Conservation (phyloP, 2,113 vertebrate species). For the Myiagra hebetior region DNA sequence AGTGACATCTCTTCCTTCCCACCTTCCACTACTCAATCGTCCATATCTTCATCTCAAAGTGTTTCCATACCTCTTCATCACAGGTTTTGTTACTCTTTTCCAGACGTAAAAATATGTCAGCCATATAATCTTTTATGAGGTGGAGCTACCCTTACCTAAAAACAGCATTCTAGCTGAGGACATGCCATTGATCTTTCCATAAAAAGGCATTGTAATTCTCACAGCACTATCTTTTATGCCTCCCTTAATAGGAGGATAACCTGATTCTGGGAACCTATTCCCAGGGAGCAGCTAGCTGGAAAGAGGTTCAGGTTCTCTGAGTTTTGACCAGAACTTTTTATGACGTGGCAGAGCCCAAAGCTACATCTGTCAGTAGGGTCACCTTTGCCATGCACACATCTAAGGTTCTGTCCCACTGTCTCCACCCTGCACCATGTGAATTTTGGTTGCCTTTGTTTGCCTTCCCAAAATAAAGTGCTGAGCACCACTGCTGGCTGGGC, state of each 20-base stretch:
- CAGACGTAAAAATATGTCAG: conserved; percentile 38
- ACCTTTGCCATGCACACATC: background rate
- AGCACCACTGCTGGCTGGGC: background rate
- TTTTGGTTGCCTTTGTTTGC: background rate
- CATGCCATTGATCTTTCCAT: conserved; percentile 56
- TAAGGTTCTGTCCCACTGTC: background rate
- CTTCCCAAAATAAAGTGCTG: background rate
- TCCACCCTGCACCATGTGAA: background rate
- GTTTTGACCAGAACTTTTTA: conserved; percentile 17
- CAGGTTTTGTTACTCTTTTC: conserved; percentile 7
- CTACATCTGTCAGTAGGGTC: background rate
- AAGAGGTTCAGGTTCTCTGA: background rate
- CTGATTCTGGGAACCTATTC: conserved; percentile 43
- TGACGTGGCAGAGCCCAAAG: background rate
- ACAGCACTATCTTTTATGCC: background rate
- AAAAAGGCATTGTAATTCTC: conserved; percentile 41
- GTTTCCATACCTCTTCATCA: conserved; percentile 28
- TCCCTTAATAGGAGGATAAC: conserved; percentile 7
- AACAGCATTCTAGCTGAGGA: conserved; percentile 10
- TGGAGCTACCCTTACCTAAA: conserved; percentile 50
- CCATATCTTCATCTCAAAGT: conserved; percentile 26
- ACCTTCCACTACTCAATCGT: background rate
- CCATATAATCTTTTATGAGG: conserved; percentile 58
- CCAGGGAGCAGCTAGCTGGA: background rate
- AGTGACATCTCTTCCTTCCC: conserved; percentile 12